Evolutionary conservation across 2,888 invertebrate genomes (phyloP), one percentile per base, ranked within the genome.

Genomic region (Lumbricus terrestris): DNA sequence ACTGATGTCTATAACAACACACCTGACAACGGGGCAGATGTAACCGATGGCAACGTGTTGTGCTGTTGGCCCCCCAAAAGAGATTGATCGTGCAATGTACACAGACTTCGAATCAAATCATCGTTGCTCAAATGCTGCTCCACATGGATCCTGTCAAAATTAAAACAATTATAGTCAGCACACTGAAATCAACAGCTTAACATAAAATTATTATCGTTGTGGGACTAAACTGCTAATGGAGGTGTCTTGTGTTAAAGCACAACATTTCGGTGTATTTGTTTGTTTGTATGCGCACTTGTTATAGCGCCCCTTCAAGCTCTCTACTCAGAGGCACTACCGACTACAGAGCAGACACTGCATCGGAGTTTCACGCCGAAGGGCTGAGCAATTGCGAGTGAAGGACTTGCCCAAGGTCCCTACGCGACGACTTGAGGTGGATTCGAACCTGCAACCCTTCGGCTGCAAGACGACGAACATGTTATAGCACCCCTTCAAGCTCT

Each of bases 21-120:
- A 69, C 69, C 69, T 69, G 69, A 69, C n/a, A n/a, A 69, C 8
- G 69, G n/a, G 29, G 69, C n/a, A 69, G 69, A n/a, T 8, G n/a
- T 13, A 69, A n/a, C 69, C 16, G 69, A 69, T 69, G 69, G 18
- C 35, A 85, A 85, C 34, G 13, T 23, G 85, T 16, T 37, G 85
- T 18, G 85, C 35, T n/a, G 88, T 37, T 38, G 88, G n/a, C n/a
- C 88, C 29, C n/a, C 88, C 29, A 47, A 18, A 33, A 88, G 88
- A 33, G 88, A 92, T 82, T 91, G 91, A 91, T 95, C 97, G 93
- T 97, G 97, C 92, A 97, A 96, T 91, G 97, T 96, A 94, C 97
- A 98, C 42, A 98, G 95, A 54, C 96, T 96, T 88, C 97, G 96
- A 90, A 98, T 96, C 16, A 97, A 96, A 91, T 97, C 96, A 93